Base-by-base conservation (phyloP, 1,140 invertebrate species). In the Leguminivora glycinivorella region DNA sequence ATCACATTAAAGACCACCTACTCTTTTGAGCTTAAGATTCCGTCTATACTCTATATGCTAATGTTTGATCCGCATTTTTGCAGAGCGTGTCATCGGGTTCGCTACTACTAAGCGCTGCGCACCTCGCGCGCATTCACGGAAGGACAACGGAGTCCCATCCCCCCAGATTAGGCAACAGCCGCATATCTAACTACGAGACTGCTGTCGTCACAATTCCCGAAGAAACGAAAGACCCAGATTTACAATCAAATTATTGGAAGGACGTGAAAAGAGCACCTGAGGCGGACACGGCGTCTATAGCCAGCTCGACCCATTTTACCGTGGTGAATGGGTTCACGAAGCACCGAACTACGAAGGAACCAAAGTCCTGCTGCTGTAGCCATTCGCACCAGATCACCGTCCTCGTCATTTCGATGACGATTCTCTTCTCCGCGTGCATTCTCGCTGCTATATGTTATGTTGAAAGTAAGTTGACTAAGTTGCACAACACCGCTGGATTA, bases 261-360 rank as follows among this genome's bases (percentile, higher is more conserved):
- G 89, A 90, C 22, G 91, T 92, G 4, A 92, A 91, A 72, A 76
- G 91, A 22, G 79, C 81, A n/a, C 75, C 83, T 52, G 88, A 85
- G 76, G 91, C 91, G 76, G 95, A 96, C 78, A 93, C 93, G 38
- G 93, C 93, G 22, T 96, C 96, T n/a, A 92, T 96, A 70, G 96
- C 96, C 29, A 96, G 95, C 85, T 96, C 95, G 70, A 96, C 95
- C 69, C 96, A 97, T 87, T 97, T 97, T 83, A 97, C 96, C 4
- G 95, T 97, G 47, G 94, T 97, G 56, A 96, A 96, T 82, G 95
- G 96, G 14, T 94, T 96, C 79, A 94, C 94, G 40, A 94, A 94
- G 88, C 94, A 94, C 56, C 80, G 88, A 9, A 67, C 83, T 14
- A 84, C 77, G 56, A 92, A 91, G 72, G 89, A 87, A 70, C 77